phyloP scores from a whole-genome alignment of 2,113 vertebrate species.

The Scophthalmus maximus region DNA sequence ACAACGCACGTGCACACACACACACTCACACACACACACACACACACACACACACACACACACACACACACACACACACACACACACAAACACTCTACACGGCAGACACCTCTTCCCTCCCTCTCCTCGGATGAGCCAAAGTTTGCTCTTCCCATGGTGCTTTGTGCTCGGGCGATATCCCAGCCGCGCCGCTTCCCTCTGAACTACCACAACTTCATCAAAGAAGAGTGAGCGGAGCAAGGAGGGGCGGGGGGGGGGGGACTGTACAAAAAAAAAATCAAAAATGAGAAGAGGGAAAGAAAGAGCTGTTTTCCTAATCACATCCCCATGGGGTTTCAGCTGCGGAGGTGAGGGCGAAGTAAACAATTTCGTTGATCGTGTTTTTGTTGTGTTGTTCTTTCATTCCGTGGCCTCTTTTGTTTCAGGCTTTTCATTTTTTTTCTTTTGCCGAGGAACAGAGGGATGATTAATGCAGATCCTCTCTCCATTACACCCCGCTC shows the following conservation, averaged over 20 bases:
- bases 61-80: conserved; percentile 17
- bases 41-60: background rate
- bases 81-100: background rate
- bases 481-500: conserved; percentile 37
- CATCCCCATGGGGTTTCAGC: conserved; percentile 66
- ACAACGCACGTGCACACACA: conserved; percentile 5
- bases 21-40: background rate
- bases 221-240: conserved; percentile 67
- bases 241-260: conserved; percentile 43
- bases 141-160: conserved; percentile 79
- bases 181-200: conserved; percentile 62
- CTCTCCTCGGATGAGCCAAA: conserved; percentile 57
- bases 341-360: conserved; percentile 76
- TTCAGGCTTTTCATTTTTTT: conserved; percentile 33
- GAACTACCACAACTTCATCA: conserved; percentile 80
- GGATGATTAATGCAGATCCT: conserved; percentile 74
- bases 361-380: conserved; percentile 78
- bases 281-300: conserved; percentile 26
- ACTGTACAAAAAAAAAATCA: conserved; percentile 36
- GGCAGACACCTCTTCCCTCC: no score
- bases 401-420: conserved; percentile 70
- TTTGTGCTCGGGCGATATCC: conserved; percentile 70
- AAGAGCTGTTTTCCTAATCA: conserved; percentile 67
- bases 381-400: conserved; percentile 68
- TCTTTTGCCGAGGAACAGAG: conserved; percentile 58